Evolutionary conservation across 1,140 invertebrate genomes (phyloP).

Genomic region (Aphis gossypii): DNA sequence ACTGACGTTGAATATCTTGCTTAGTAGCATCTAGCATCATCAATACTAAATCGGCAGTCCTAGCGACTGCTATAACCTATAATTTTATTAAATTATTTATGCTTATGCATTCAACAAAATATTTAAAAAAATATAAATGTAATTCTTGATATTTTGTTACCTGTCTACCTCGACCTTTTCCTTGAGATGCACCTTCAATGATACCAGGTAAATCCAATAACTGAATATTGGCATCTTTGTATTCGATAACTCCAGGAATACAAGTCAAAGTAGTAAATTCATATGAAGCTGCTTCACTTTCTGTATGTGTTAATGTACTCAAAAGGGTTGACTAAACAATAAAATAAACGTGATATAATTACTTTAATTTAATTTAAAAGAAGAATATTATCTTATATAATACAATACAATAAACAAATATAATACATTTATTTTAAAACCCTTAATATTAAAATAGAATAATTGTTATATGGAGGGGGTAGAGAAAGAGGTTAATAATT

Average conservation of each 20-base stretch:
- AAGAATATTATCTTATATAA: background rate
- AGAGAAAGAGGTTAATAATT: background rate
- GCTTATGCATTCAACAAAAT: background rate
- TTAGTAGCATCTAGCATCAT: slow-evolving; percentile 99
- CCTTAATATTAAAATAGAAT: background rate
- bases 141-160: slow-evolving; percentile 65
- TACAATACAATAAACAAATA: background rate
- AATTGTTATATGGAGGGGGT: background rate
- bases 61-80: slow-evolving; percentile 94
- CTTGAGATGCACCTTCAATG: slow-evolving; percentile 92
- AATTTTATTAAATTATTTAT: background rate
- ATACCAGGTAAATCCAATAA: slow-evolving; percentile 96
- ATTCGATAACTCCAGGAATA: slow-evolving; percentile 98
- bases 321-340: slow-evolving; percentile 83
- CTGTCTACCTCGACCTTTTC: slow-evolving; percentile 85
- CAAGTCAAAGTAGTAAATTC: slow-evolving; percentile 99
- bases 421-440: background rate
- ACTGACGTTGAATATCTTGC: slow-evolving; percentile 88
- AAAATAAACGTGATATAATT: slow-evolving; percentile 6
- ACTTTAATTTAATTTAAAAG: background rate
- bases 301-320: slow-evolving; percentile 91
- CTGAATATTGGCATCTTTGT: slow-evolving; percentile 98
- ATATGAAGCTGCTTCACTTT: slow-evolving; percentile 95
- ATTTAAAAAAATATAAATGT: background rate
- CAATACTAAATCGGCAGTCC: slow-evolving; percentile 95